These are phyloP conservation scores for Mercenaria mercenaria DNA, from an alignment of 1,140 invertebrate genomes.

Conservation along the genomic window DNA sequence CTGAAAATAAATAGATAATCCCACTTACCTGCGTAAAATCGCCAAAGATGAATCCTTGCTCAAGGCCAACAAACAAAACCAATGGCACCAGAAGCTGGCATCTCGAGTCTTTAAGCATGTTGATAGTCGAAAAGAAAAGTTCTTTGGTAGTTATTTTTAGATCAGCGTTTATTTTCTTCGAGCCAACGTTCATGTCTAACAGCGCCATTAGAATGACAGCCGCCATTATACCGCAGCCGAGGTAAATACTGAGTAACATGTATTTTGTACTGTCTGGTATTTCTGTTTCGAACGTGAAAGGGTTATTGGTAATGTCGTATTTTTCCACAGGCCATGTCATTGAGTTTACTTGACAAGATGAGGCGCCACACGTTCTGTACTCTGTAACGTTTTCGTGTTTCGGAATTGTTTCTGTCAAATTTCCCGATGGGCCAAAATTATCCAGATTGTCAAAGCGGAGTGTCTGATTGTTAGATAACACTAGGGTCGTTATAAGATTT, in stretches of 20 bases:
- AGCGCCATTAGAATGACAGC: constrained; percentile 79
- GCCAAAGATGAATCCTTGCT: constrained; percentile 86
- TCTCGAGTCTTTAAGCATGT: constrained; percentile 83
- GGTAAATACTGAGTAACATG: constrained; percentile 82
- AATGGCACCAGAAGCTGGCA: constrained; percentile 85
- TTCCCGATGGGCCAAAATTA: constrained; percentile 25
- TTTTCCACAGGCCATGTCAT: constrained; percentile 53
- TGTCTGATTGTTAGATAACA: constrained; percentile 78
- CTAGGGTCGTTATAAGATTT: constrained; percentile 82
- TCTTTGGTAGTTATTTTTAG: constrained; percentile 73
- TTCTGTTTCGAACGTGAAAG: constrained; percentile 52
- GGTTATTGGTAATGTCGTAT: constrained; percentile 67
- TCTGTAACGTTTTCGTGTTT: constrained; percentile 14
- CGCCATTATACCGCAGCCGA: constrained; percentile 82
- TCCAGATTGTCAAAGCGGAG: constrained; percentile 5
- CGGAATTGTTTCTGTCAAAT: not conserved
- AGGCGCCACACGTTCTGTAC: constrained; percentile 53
- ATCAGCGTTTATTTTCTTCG: constrained; percentile 55
- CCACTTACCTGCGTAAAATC: constrained; percentile 86
- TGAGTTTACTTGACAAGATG: constrained; percentile 66
- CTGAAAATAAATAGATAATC: too few relatives aligned
- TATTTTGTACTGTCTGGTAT: constrained; percentile 78
- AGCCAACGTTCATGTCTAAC: constrained; percentile 76
- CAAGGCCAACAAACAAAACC: constrained; percentile 85
- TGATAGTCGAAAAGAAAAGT: constrained; percentile 78